Base-by-base conservation (phyloP, 2,888 invertebrate species). In the Sarcophaga subvicina region DNA sequence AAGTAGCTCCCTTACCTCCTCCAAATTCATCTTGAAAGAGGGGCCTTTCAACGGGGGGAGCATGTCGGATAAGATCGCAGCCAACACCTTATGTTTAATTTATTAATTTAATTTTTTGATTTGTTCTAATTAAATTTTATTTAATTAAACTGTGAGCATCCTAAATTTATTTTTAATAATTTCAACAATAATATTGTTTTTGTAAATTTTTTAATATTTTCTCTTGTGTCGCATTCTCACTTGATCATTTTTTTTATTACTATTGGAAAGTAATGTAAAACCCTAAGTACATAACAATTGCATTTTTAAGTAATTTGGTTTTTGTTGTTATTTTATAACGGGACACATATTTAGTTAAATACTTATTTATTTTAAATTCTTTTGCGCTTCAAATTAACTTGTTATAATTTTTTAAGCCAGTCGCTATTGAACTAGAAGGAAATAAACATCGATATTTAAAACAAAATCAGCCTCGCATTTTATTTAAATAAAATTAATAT, bases 351-450 rank as follows among this genome's bases (percentile, higher is more conserved):
- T 27, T 62, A 62, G 8, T 62, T 62, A 20, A 62, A 62, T 62
- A 22, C 62, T 22, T 62, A 62, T 62, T 10, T 62, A 62, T 62
- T 62, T 62, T 62, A n/a, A 22, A 62, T 62, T 62, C 62, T 62
- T 20, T 2, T 62, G 22, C 12, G 62, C 62, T 62, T 22, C 20
- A 62, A 59, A 59, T 17, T 17, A 59, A 59, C 59, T 59, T 59
- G 59, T 59, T 17, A 59, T 59, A 59, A 59, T 59, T 59, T 17
- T 22, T 59, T 27, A 27, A 59, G 59, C 3, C 17, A 17, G 3
- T 59, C 17, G 59, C 17, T 17, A 17, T 59, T 17, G 59, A 59
- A 59, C 59, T 22, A 22, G 22, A 22, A 1, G 22, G 22, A 22
- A 22, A 22, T 22, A 22, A 22, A 22, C 22, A 22, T 22, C 22